Conservation (phyloP, 1,140 invertebrate species). For the Leptinotarsa undecemlineata region DNA sequence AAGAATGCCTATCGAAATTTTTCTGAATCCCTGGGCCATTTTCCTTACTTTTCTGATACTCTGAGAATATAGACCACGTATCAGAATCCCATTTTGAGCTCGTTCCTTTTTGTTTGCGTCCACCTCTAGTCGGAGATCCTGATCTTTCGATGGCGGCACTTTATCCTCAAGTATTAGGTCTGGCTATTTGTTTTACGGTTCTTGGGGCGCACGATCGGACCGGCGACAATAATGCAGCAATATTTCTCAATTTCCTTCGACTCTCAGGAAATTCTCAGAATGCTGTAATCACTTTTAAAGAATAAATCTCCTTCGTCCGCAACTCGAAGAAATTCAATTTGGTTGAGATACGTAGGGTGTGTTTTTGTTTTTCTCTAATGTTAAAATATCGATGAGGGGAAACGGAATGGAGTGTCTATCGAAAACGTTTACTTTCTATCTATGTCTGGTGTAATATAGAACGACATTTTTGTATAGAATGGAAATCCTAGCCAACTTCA, state of each 20-base stretch:
- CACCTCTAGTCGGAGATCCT: neutral
- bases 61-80: neutral
- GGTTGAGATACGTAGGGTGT: neutral
- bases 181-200: slow-evolving; percentile 16
- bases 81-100: neutral
- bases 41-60: neutral
- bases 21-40: too few species aligned
- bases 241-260: slow-evolving; percentile 28
- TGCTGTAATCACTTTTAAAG: slow-evolving; percentile 23
- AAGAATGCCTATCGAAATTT: too few species aligned
- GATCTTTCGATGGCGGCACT: neutral
- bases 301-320: slow-evolving; percentile 14
- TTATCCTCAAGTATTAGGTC: slow-evolving; percentile 15
- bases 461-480: too few species aligned
- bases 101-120: neutral
- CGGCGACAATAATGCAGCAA: slow-evolving; percentile 21
- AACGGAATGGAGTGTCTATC: too few species aligned
- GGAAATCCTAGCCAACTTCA: too few species aligned
- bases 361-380: neutral
- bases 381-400: neutral
- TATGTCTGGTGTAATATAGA: too few species aligned
- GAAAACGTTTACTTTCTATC: too few species aligned
- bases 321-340: neutral
- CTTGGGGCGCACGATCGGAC: slow-evolving; percentile 7
- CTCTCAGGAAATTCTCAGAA: slow-evolving; percentile 6